Conservation (phyloP, 2,113 vertebrate genomes). For the Clarias batrachus region DNA sequence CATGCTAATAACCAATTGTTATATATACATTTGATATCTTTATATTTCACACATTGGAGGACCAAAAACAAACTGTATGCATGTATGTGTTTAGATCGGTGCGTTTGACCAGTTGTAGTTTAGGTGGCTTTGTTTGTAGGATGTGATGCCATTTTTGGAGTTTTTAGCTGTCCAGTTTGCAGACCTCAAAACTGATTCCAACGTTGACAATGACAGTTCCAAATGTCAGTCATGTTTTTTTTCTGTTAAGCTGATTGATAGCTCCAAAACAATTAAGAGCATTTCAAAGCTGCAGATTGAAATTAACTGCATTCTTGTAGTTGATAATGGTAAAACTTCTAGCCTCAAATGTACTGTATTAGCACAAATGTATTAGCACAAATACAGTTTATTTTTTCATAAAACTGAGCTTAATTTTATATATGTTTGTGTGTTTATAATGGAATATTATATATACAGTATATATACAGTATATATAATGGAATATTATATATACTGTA, state of each 20-base stretch:
- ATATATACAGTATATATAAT: too few relatives aligned
- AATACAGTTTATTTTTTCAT: too few relatives aligned
- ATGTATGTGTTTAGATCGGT: too few relatives aligned
- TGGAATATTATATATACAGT: too few relatives aligned
- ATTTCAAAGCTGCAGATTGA: neutral
- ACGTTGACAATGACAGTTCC: neutral
- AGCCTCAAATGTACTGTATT: neutral
- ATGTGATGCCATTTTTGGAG: neutral
- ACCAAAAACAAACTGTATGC: too few relatives aligned
- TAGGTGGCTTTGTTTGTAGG: neutral
- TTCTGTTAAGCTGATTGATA: neutral
- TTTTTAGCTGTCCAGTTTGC: neutral
- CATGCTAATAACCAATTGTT: too few relatives aligned
- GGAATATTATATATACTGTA: too few relatives aligned
- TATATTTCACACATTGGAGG: too few relatives aligned
- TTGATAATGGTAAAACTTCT: neutral
- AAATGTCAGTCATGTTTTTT: neutral
- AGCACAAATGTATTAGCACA: neutral
- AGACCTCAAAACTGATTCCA: neutral
- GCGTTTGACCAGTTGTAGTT: neutral
- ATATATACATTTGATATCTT: too few relatives aligned
- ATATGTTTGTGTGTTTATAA: too few relatives aligned
- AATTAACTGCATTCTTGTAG: neutral
- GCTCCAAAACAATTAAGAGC: neutral
- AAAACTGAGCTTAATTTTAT: too few relatives aligned